Evolutionary conservation across 2,797 vertebrate species (phyloP).

Genomic region (Eulemur rubriventer): DNA sequence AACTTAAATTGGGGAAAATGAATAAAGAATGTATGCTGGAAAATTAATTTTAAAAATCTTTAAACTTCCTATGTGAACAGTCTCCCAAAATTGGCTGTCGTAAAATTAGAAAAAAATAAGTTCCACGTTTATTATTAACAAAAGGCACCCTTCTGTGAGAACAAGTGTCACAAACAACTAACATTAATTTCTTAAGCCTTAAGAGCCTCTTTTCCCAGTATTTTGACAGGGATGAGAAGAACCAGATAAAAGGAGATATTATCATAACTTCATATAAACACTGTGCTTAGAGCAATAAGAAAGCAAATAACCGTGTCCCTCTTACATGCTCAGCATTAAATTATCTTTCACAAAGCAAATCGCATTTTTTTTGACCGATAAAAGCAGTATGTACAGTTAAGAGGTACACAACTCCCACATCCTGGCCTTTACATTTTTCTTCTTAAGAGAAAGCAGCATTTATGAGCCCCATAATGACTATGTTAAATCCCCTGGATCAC

Average conservation of each 20-base stretch:
- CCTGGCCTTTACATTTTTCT: constrained; percentile 62
- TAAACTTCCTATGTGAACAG: neutral
- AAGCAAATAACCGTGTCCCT: constrained; percentile 45
- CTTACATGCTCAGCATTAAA: constrained; percentile 44
- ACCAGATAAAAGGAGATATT: constrained; percentile 2
- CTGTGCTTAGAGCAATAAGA: constrained; percentile 37
- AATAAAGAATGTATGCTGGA: neutral
- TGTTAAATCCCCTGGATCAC: constrained; percentile 46
- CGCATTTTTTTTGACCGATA: constrained; percentile 13
- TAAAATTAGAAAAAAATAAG: constrained; percentile 56
- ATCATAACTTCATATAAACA: constrained; percentile 44
- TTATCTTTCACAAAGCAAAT: constrained; percentile 60
- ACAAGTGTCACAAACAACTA: constrained; percentile 41
- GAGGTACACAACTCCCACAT: constrained; percentile 63
- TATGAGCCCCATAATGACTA: constrained; percentile 36
- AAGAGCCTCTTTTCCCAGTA: constrained; percentile 7
- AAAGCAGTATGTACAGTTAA: constrained; percentile 53
- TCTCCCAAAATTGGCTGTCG: neutral
- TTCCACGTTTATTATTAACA: constrained; percentile 3
- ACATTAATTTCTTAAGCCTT: constrained; percentile 4
- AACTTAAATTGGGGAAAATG: constrained; percentile 41
- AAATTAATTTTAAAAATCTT: constrained; percentile 16
- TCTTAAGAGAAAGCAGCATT: constrained; percentile 58
- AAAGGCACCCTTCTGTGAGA: constrained; percentile 11
- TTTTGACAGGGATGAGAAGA: constrained; percentile 33